Base-by-base conservation (phyloP, 1,140 invertebrate genomes). In the Gonatopus flavifemur region DNA sequence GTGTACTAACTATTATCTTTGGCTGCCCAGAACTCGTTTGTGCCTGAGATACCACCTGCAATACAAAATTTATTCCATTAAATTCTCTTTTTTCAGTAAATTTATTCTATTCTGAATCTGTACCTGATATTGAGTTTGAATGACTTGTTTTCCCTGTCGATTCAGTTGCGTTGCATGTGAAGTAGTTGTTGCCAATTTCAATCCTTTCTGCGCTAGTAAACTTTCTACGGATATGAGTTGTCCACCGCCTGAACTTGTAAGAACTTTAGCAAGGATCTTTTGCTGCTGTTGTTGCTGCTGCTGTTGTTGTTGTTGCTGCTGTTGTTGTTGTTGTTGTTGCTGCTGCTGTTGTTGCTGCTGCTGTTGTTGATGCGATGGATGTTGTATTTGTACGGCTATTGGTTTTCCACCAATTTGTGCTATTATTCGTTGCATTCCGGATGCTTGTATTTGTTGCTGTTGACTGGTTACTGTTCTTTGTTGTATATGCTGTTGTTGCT, bases 211-310 rank as follows among this genome's bases (percentile, higher is more conserved):
- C 3, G 84, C 81, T 4, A 87, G 56, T 12, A 87, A 58, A 72
- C 80, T 84, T 60, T 87, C 86, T n/a, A 88, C 80, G 0, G 85
- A 85, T 8, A 88, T 84, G 3, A 87, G 77, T 48, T 87, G 84
- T 6, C 76, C 74, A 1, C 82, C 83, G 2, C 81, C 76, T 2
- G 80, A 74, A 57, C 82, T 83, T 1, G 83, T 83, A 8, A 84
- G 52, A 5, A 85, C 82, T 64, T 84, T 84, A 0, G 83, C 82
- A 1, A 84, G 65, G 31, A 84, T 76, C 19, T 78, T 76, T 19
- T 77, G 71, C 20, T 78, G 70, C 13, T 69, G 66, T 30, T 64
- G 64, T 21, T 62, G 64, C 12, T 69, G 59, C 44, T 72, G 71
- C 13, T 71, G 72, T 15, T 71, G 68, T 45, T 76, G 73, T 2